Evolutionary conservation across 2,113 vertebrate genomes (phyloP).

Genomic region (Prunella himalayana): DNA sequence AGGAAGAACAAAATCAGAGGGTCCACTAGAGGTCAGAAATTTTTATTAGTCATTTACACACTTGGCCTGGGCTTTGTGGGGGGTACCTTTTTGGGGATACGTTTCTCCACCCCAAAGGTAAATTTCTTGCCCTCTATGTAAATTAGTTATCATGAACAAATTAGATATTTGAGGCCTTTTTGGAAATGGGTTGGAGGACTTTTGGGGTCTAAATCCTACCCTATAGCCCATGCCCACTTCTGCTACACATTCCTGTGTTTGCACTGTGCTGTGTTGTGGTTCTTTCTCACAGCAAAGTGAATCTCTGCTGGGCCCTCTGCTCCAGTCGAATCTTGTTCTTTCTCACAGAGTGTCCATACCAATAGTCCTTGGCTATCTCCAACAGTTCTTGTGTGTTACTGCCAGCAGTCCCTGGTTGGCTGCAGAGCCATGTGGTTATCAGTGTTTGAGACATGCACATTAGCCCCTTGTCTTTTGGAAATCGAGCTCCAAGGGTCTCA

Average conservation of each 20-base stretch:
- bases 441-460: background rate
- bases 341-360: accelerated
- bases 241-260: background rate
- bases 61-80: background rate
- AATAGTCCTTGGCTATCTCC: background rate
- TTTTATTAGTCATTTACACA: background rate
- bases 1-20: background rate
- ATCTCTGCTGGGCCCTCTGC: background rate
- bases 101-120: background rate
- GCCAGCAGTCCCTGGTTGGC: background rate
- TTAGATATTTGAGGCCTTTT: background rate
- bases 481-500: background rate
- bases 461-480: background rate
- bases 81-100: background rate
- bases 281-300: background rate
- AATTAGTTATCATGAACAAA: background rate
- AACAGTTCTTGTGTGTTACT: background rate
- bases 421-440: background rate
- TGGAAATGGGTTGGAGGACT: background rate
- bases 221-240: accelerated
- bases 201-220: background rate
- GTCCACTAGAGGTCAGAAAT: background rate
- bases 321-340: background rate
- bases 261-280: background rate
- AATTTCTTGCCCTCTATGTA: background rate